Percentiles rank a stretch among this genome's conserved stretches.
phyloP scores from a whole-genome alignment of 2,797 vertebrate genomes.

The Rhinophrynus dorsalis region DNA sequence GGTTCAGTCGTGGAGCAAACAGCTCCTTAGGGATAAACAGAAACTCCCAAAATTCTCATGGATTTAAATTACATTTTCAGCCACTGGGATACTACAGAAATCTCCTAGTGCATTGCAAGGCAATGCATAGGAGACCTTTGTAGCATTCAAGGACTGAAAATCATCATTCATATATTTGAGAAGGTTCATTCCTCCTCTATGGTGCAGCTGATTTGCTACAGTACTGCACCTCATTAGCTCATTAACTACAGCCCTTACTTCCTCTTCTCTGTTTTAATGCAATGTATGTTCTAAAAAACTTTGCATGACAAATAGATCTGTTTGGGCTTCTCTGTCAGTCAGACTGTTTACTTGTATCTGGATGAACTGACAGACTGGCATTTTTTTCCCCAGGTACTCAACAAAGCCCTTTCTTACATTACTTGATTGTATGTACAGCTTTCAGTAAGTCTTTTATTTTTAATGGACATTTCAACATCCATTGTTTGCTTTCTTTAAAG shows the following conservation, averaged over 20 bases:
- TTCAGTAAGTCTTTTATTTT: background rate
- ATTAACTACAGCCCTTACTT: background rate
- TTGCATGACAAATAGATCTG: slow-evolving; percentile 1
- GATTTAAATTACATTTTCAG: too few species aligned
- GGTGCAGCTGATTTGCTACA: too few species aligned
- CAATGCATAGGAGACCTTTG: too few species aligned
- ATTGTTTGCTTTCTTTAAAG: background rate
- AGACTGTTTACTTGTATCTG: background rate
- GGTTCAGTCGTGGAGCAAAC: too few species aligned
- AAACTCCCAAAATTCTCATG: too few species aligned
- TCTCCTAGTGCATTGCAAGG: too few species aligned
- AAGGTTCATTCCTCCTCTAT: too few species aligned
- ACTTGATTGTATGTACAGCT: background rate
- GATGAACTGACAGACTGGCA: background rate
- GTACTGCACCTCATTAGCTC: background rate
- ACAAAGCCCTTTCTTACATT: background rate
- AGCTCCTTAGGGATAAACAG: too few species aligned
- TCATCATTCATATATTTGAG: too few species aligned
- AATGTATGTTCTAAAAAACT: background rate
- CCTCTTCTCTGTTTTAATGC: background rate
- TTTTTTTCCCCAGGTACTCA: slow-evolving; percentile 4
- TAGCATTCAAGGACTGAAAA: too few species aligned
- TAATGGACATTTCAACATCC: background rate
- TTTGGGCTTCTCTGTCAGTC: background rate
- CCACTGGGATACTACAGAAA: background rate